phyloP scores from a whole-genome alignment of 2,797 vertebrate genomes.

The Margarornis squamiger region DNA sequence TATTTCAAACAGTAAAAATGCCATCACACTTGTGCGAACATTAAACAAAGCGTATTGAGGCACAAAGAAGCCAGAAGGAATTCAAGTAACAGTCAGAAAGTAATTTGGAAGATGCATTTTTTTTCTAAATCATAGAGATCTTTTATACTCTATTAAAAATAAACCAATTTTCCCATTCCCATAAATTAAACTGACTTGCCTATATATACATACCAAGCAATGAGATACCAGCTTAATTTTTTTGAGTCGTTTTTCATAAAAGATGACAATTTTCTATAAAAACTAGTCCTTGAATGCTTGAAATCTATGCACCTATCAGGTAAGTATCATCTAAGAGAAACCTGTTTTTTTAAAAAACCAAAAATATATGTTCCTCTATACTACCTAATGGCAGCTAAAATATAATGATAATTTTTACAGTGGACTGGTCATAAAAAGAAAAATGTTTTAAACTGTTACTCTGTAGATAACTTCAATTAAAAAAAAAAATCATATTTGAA shows the following conservation, averaged over 20 bases:
- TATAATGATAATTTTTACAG: conserved; percentile 73
- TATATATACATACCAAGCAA: conserved; percentile 35
- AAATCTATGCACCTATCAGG: neutral
- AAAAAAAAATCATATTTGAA: conserved; percentile 61
- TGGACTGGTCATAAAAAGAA: conserved; percentile 75
- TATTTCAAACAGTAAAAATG: neutral
- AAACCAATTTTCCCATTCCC: conserved; percentile 11
- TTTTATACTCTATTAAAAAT: conserved; percentile 25
- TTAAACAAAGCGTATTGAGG: conserved; percentile 19
- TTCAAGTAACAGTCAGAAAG: conserved; percentile 22
- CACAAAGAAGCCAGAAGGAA: conserved; percentile 37
- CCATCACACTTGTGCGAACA: neutral
- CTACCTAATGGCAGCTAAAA: conserved; percentile 70
- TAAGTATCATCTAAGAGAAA: conserved; percentile 58
- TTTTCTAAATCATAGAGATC: neutral
- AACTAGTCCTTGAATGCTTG: neutral
- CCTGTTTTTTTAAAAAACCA: conserved; percentile 39
- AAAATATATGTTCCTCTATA: conserved; percentile 68
- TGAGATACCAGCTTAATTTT: conserved; percentile 46
- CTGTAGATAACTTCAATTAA: conserved; percentile 60
- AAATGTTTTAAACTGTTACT: conserved; percentile 70
- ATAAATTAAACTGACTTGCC: conserved; percentile 55
- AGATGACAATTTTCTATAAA: conserved; percentile 54
- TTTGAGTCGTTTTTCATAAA: conserved; percentile 18
- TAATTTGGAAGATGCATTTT: conserved; percentile 1